Evolutionary conservation across 2,888 invertebrate genomes (phyloP), one percentile per base, ranked within the genome.

Genomic region (Halictus quadricinctus): DNA sequence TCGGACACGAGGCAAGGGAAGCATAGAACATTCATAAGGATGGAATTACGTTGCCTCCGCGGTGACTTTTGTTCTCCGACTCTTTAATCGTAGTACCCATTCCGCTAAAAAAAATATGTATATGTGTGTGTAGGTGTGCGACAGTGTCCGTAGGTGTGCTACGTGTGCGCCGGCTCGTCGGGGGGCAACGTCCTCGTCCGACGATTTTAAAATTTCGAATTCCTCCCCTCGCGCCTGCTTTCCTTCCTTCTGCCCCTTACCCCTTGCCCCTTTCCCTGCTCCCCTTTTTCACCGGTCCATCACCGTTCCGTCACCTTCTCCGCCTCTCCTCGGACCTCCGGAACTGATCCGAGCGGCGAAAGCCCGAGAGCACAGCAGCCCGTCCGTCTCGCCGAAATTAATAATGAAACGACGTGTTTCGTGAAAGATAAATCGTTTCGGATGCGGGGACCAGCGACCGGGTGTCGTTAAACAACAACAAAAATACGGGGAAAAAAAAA

Each of bases 131-230:
- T 66, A 36, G 36, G 36, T 66, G 66, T 66, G 36, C 2, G 10
- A 25, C 15, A 64, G 64, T 64, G 64, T 29, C 13, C 60, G 60
- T 2, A 60, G 25, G 25, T 15, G 60, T 13, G 64, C 29, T 64
- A 64, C 64, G 64, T 64, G 64, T 66, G 66, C 66, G 13, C 64
- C 50, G 36, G 21, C 66, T 36, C 75, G 82, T 66, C 73, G 50
- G 86, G 88, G 90, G 89, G 85, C 89, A 89, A 88, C 76, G 90
- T 89, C 87, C 90, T 87, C 86, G 87, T 73, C 79, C 86, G 73
- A 48, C 73, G 87, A 88, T 83, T 66, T 66, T 21, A 4, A 87
- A 90, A 90, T 90, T 90, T 89, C 88, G 89, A 87, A 90, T 77
- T 83, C 82, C 85, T 76, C 79, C 79, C 81, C 86, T 75, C 72